Base-by-base conservation (phyloP, 2,888 invertebrate genomes). In the Dynastes maya region DNA sequence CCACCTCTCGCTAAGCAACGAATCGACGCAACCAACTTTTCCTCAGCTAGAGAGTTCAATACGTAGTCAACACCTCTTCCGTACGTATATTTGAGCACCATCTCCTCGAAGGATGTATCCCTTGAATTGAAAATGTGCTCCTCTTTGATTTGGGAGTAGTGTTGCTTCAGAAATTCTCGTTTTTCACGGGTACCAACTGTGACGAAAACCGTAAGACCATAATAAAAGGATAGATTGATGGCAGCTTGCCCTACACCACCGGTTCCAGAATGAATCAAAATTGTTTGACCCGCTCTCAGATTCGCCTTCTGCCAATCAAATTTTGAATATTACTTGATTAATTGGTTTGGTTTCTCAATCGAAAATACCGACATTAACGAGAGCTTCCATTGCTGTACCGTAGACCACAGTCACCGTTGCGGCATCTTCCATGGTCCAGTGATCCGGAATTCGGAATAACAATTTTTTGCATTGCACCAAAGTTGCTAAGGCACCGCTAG, bases 21-120 rank as follows among this genome's bases (percentile, higher is more conserved):
- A 0, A 93, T 86, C 0, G 93, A 93, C 0, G 93, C 95, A 85
- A 92, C 91, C 1, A 98, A 90, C 87, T 97, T 97, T 64, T 98
- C 97, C 84, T 96, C 97, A 0, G 97, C 93, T 72, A 98, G 89
- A 0, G 97, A 97, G 88, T 98, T 98, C 9, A 97, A 89, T 11
- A 98, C 95, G 78, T 98, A 89, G 88, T 99, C 96, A 4, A 98
- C 98, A 79, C 98, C 98, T 83, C 92, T 92, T 49, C 98, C 98
- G 81, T 92, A 89, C 0, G 98, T 98, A 85, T 94, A 92, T 64
- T 91, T 90, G 87, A 95, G 91, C 74, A 98, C 90, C 85, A 97
- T 91, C 87, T 95, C 94, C 89, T 98, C 98, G 89, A 98, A 98
- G 76, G 93, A 92, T 11, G 93, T 91, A 89, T 97, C 95, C 84